Evolutionary conservation across 2,797 vertebrate species (phyloP).

Genomic region (Odontamblyopus rebecca): DNA sequence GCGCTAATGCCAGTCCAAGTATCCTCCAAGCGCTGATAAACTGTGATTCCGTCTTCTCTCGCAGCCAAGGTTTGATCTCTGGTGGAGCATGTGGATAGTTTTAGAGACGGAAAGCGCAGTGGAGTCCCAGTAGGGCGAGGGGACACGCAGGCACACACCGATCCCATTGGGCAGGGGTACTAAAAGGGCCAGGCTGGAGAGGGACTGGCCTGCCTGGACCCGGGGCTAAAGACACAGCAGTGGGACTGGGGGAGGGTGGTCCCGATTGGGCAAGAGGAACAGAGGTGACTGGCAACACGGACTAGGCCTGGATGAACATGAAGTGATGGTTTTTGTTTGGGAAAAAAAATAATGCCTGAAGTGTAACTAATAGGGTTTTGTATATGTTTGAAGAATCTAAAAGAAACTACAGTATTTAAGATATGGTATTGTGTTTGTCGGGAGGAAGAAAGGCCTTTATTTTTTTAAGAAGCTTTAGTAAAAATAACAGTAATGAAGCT

Average conservation of each 20-base stretch:
- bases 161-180: constrained; percentile 11
- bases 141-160: constrained; percentile 16
- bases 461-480: background rate
- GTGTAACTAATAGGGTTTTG: background rate
- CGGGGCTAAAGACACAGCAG: constrained; percentile 10
- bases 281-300: constrained; percentile 41
- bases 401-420: background rate
- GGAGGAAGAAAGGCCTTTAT: background rate
- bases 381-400: background rate
- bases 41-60: constrained; percentile 14
- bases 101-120: constrained; percentile 11
- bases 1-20: constrained; percentile 8
- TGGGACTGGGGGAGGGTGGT: constrained; percentile 7
- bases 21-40: constrained; percentile 23
- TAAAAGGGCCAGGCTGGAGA: constrained; percentile 12
- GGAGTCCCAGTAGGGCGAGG: background rate
- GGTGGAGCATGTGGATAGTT: constrained; percentile 15
- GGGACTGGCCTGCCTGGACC: constrained; percentile 12
- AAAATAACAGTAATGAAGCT: too few relatives aligned
- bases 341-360: background rate
- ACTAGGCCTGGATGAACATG: constrained; percentile 27
- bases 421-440: background rate
- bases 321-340: constrained; percentile 1
- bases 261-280: constrained; percentile 16
- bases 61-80: constrained; percentile 22